These are phyloP conservation scores for Orthosia gothica DNA, from an alignment of 2,888 invertebrate genomes.

Conservation along the genomic window DNA sequence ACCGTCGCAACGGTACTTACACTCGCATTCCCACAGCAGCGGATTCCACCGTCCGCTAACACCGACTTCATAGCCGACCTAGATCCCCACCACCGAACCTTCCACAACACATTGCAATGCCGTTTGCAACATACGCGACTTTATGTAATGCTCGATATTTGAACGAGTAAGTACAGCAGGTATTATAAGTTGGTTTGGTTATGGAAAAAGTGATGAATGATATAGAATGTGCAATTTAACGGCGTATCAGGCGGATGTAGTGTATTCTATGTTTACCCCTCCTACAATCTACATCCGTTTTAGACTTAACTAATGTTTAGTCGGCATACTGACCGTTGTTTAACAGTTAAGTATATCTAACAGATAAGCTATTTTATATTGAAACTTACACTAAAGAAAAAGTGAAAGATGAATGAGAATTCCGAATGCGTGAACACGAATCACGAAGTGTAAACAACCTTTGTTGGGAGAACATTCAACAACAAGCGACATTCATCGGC, in stretches of 20 bases:
- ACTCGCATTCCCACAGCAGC: conserved; percentile 89
- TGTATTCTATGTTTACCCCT: conserved; percentile 37
- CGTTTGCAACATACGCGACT: conserved; percentile 45
- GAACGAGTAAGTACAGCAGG: conserved; percentile 10
- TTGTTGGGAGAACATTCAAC: conserved; percentile 54
- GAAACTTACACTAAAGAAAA: conserved; percentile 36
- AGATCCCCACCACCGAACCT: conserved; percentile 78
- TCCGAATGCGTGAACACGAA: conserved; percentile 60
- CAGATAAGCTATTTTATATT: conserved; percentile 18
- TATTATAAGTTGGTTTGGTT: background rate
- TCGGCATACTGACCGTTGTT: conserved; percentile 39
- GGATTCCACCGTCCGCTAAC: conserved; percentile 83
- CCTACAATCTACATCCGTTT: conserved; percentile 57
- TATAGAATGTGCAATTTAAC: conserved; percentile 16
- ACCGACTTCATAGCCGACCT: conserved; percentile 80
- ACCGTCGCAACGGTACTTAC: conserved; percentile 89
- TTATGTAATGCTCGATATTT: conserved; percentile 47
- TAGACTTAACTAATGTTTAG: conserved; percentile 39
- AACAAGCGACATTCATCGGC: conserved; percentile 56
- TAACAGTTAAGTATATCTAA: conserved; percentile 14
- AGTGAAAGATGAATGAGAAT: conserved; percentile 64
- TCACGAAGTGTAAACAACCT: conserved; percentile 64
- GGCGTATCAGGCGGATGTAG: conserved; percentile 50
- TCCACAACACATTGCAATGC: conserved; percentile 57
- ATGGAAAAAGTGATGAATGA: background rate